Percentiles rank a stretch among this genome's conserved stretches.
phyloP scores from a whole-genome alignment of 2,888 invertebrate genomes.

The Nemotelus pantherinus region DNA sequence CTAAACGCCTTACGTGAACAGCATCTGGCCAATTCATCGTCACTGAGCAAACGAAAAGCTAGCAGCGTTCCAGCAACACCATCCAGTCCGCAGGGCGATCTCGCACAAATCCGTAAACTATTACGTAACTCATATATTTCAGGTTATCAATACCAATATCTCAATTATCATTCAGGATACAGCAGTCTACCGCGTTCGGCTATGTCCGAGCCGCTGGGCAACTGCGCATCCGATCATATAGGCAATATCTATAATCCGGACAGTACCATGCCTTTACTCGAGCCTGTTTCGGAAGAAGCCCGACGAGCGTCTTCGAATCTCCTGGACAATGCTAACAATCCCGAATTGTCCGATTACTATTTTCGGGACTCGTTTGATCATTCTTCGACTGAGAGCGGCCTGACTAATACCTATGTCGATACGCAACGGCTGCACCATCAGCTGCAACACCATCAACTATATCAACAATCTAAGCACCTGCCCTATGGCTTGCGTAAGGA shows the following conservation, averaged over 20 bases:
- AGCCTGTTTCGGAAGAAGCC: slow-evolving; percentile 75
- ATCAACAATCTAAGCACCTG: slow-evolving; percentile 52
- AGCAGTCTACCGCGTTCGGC: slow-evolving; percentile 86
- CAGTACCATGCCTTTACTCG: slow-evolving; percentile 69
- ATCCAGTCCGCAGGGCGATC: slow-evolving; percentile 74
- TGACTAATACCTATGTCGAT: slow-evolving; percentile 61
- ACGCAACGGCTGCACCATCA: slow-evolving; percentile 50
- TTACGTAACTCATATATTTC: slow-evolving; percentile 56
- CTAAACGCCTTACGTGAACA: slow-evolving; percentile 73
- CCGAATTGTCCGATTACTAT: slow-evolving; percentile 72
- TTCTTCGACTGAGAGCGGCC: slow-evolving; percentile 81
- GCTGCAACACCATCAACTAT: slow-evolving; percentile 55
- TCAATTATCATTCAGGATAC: slow-evolving; percentile 70
- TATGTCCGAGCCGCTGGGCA: slow-evolving; percentile 76
- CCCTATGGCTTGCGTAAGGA: slow-evolving; percentile 56
- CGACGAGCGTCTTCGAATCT: slow-evolving; percentile 58
- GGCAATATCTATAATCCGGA: slow-evolving; percentile 68
- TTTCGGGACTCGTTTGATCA: slow-evolving; percentile 81
- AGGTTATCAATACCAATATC: slow-evolving; percentile 54
- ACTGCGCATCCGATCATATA: slow-evolving; percentile 61
- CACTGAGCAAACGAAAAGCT: slow-evolving; percentile 75
- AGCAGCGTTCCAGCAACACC: slow-evolving; percentile 89
- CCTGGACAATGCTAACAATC: slow-evolving; percentile 59
- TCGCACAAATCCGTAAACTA: slow-evolving; percentile 68
- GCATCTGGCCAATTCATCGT: slow-evolving; percentile 70